Base-by-base conservation (phyloP, 2,113 vertebrate genomes). In the Siniperca knerii region DNA sequence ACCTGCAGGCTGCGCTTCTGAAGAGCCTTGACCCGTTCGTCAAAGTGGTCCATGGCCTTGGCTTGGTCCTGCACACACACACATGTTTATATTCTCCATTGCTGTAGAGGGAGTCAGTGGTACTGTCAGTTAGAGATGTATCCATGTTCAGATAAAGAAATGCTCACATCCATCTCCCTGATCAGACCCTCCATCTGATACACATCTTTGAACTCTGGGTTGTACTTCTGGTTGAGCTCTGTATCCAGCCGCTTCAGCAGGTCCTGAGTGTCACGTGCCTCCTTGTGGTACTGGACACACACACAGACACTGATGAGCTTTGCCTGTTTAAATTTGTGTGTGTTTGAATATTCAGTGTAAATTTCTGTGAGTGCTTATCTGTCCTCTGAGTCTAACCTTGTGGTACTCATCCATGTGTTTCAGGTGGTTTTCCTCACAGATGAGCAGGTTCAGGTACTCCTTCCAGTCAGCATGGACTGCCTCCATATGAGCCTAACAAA, bases 391-490 rank as follows among this genome's bases (percentile, higher is more conserved):
- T 79, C 83, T 90, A 57, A 99, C 98, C 97, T 99, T 97, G 94
- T 99, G 97, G 90, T 97, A 98, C 74, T 99, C 98, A 4, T 98
- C 97, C 98, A 99, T 99, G 94, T 96, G 96, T 91, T 98, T 99
- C 16, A 99, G 96, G 87, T 99, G 98, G 91, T 97, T 99, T 87
- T 99, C 98, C 92, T 99, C 98, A 0, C 98, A 99, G 93, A 99
- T 99, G 42, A 99, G 96, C 89, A 99, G 95, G 95, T 99, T 99
- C 83, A 99, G 95, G 85, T 99, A 99, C 52, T 98, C 97, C 94
- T 99, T 99, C 98, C 98, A 99, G 92, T 99, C 98, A 0, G 98
- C 97, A 0, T 99, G 97, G 35, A 99, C 98, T 0, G 98, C 98
- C 79, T 98, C 98, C 55, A 96, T 98, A 81, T 99, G 98, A 44